These are phyloP conservation scores for Drosophila pseudoananassae DNA, from an alignment of 1,140 invertebrate species.

Conservation along the genomic window DNA sequence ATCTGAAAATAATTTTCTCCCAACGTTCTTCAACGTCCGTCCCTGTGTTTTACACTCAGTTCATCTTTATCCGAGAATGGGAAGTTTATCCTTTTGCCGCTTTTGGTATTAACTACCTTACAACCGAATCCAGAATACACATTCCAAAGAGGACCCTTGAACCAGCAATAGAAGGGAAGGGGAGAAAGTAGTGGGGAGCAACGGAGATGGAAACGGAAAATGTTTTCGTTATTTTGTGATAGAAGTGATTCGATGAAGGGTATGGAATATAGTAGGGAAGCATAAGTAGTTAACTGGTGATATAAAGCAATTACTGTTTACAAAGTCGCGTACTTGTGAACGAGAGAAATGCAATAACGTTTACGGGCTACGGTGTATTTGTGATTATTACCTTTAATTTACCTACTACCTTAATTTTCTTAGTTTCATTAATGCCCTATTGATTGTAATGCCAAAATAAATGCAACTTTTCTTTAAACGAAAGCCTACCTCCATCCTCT, in stretches of 20 bases:
- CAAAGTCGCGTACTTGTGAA: not conserved
- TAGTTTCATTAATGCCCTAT: slow-evolving; percentile 48
- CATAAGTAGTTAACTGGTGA: slow-evolving; percentile 50
- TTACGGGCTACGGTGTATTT: slow-evolving; percentile 34
- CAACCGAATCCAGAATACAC: slow-evolving; percentile 5
- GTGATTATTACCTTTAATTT: slow-evolving; percentile 63
- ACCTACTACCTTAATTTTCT: slow-evolving; percentile 39
- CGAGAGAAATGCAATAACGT: slow-evolving; percentile 6
- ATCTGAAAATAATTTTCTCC: slow-evolving; percentile 27
- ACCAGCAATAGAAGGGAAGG: slow-evolving; percentile 22
- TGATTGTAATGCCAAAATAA: slow-evolving; percentile 64
- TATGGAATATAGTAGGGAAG: not conserved
- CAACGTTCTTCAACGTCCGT: slow-evolving; percentile 63
- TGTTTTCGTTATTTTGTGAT: slow-evolving; percentile 40
- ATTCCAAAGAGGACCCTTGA: not conserved
- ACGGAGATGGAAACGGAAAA: slow-evolving; percentile 4
- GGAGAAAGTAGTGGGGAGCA: not conserved
- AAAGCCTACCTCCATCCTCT: not conserved
- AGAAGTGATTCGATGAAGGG: slow-evolving; percentile 11
- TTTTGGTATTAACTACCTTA: slow-evolving; percentile 15
- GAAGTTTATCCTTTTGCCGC: slow-evolving; percentile 16
- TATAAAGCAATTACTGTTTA: slow-evolving; percentile 72
- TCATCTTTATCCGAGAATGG: not conserved
- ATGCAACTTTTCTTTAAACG: slow-evolving; percentile 47
- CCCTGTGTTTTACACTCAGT: slow-evolving; percentile 37